phyloP scores from a whole-genome alignment of 2,797 vertebrate genomes.

The Chanos chanos region DNA sequence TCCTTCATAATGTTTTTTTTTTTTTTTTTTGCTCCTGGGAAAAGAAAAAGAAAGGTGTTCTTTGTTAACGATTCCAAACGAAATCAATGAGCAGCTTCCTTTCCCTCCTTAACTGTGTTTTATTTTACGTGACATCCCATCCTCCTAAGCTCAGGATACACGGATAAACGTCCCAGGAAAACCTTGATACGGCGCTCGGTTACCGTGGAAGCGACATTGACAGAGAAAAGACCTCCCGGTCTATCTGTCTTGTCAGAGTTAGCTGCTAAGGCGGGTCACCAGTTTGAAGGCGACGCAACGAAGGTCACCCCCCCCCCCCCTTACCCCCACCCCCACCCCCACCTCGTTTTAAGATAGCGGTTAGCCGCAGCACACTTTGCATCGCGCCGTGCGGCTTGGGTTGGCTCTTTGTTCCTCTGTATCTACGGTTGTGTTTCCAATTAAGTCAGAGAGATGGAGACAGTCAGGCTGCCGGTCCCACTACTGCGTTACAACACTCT shows the following conservation, averaged over 20 bases:
- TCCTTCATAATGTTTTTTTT: background rate
- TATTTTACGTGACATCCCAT: constrained; percentile 44
- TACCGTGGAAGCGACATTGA: constrained; percentile 52
- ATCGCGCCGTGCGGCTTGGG: constrained; percentile 22
- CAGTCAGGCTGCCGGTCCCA: constrained; percentile 55
- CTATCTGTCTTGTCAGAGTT: no score
- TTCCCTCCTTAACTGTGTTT: constrained; percentile 21
- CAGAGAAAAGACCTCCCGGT: constrained; percentile 32
- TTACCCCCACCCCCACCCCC: background rate
- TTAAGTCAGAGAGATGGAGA: constrained; percentile 52
- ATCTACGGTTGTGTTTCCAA: constrained; percentile 54
- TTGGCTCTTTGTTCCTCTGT: constrained; percentile 35
- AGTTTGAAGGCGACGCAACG: constrained; percentile 10
- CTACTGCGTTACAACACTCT: constrained; percentile 21
- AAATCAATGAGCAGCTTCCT: constrained; percentile 22
- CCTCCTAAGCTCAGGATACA: constrained; percentile 30
- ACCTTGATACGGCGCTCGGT: constrained; percentile 36
- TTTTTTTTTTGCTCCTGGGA: background rate
- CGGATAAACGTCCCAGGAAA: constrained; percentile 30
- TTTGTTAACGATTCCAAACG: constrained; percentile 30
- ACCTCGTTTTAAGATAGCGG: constrained; percentile 20
- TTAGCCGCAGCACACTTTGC: constrained; percentile 20
- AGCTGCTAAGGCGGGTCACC: constrained; percentile 31
- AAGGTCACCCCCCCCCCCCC: background rate
- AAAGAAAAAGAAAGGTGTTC: constrained; percentile 25